These are phyloP conservation scores for Protobothrops flavoviridis DNA, from an alignment of 2,113 vertebrate genomes.

Conservation along the genomic window DNA sequence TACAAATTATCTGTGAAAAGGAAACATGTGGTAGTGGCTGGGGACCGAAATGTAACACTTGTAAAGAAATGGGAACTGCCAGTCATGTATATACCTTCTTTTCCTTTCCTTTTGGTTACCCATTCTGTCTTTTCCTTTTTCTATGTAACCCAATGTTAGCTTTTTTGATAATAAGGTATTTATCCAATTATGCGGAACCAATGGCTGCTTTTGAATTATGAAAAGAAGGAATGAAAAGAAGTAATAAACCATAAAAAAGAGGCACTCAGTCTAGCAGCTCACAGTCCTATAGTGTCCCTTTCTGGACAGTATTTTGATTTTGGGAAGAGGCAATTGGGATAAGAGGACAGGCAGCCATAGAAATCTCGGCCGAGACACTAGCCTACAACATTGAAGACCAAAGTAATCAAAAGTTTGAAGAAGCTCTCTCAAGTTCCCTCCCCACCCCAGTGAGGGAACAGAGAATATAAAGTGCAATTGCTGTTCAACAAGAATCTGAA, in stretches of 20 bases:
- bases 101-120: conserved; percentile 68
- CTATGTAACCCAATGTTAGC: conserved; percentile 59
- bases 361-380: conserved; percentile 36
- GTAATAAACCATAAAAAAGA: conserved; percentile 58
- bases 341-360: conserved; percentile 39
- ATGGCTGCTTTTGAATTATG: conserved; percentile 62
- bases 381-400: conserved; percentile 27
- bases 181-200: conserved; percentile 67
- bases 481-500: conserved; percentile 28
- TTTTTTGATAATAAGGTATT: conserved; percentile 71
- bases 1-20: conserved; percentile 91
- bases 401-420: conserved; percentile 51
- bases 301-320: conserved; percentile 46
- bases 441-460: neutral
- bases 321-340: conserved; percentile 29
- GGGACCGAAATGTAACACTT: conserved; percentile 86
- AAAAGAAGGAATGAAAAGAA: neutral
- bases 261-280: conserved; percentile 42
- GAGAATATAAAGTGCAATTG: conserved; percentile 35
- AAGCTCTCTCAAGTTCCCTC: conserved; percentile 39
- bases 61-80: conserved; percentile 85
- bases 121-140: conserved; percentile 68
- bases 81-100: conserved; percentile 74
- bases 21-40: conserved; percentile 85
- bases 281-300: conserved; percentile 52